Conservation (phyloP, 1,140 invertebrate species). For the Apis cerana region DNA sequence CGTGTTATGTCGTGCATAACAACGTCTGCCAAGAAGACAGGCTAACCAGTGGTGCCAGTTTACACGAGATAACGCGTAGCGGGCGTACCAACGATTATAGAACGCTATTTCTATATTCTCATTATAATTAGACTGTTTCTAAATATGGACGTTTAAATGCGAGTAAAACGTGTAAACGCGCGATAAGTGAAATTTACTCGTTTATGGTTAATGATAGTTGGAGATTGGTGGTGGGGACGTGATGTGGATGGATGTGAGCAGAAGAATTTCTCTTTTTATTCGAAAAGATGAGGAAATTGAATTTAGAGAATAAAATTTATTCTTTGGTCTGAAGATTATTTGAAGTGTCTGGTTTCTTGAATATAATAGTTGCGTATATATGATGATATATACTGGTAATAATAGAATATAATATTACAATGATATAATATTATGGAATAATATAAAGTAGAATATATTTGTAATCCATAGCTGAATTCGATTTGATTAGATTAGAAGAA, state of each 20-base stretch:
- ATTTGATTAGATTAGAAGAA: too few species aligned
- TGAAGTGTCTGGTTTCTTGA: too few species aligned
- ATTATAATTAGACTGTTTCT: slow-evolving; percentile 45
- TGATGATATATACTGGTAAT: too few species aligned
- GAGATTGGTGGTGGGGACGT: not conserved
- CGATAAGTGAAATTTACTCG: slow-evolving; percentile 20
- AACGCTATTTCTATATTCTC: slow-evolving; percentile 40
- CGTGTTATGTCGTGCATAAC: slow-evolving; percentile 19
- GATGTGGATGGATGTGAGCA: not conserved
- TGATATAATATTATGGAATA: too few species aligned
- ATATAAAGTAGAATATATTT: too few species aligned
- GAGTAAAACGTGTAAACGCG: slow-evolving; percentile 1
- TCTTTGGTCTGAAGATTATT: too few species aligned
- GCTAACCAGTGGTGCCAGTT: slow-evolving; percentile 40
- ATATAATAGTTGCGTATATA: too few species aligned
- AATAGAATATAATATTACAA: too few species aligned
- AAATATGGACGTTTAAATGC: slow-evolving; percentile 38
- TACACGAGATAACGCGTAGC: slow-evolving; percentile 39
- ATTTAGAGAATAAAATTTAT: not conserved
- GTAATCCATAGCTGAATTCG: too few species aligned
- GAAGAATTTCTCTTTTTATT: too few species aligned
- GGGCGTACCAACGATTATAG: slow-evolving; percentile 37
- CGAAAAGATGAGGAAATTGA: not conserved
- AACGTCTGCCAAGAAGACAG: slow-evolving; percentile 30
- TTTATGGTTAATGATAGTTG: slow-evolving; percentile 1